Evolutionary conservation across 1,140 invertebrate species (phyloP), one percentile per base, ranked within the genome.

Genomic region (Stegodyphus mimosarum): DNA sequence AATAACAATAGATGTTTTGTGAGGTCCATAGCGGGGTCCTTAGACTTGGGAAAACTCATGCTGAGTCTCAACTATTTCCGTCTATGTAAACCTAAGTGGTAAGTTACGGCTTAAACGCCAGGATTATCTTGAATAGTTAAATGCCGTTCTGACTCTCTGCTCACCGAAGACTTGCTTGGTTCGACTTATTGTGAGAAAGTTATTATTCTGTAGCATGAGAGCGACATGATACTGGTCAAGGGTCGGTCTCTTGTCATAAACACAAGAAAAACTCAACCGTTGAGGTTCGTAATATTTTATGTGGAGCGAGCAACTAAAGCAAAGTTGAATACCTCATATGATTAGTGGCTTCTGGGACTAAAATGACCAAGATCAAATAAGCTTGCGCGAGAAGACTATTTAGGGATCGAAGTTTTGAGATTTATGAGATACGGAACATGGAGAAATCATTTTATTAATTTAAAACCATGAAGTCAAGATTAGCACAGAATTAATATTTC

Each of bases 101-200:
- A 70, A 81, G 55, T 73, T 81, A 81, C 78, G 72, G 79, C 79
- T 52, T 81, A 73, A 81, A 81, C 70, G 79, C 48, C 52, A 70
- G 70, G 79, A 73, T 73, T 81, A 81, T 73, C 55, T 64, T 73
- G 10, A 81, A 81, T 81, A 55, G 53, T 49, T 73, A 52, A 81
- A 81, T 49, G 70, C 70, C 15, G 53, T 7, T 18, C 74, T 60
- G 55, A 60, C 1, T 60, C 55, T 60, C 9, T 15, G 5, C 9
- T 15, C 2, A 15, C 15, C 55, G 55, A 60, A 60, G 55, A 60
- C 9, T 60, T 15, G 15, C 9, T 60, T 33, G 33, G 15, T 60
- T 60, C 15, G 15, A 60, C 15, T 60, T 15, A 60, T 60, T 60
- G 55, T 60, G 55, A 15, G 15, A 60, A 60, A 60, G 9, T 60